Base-by-base conservation (phyloP, 2,888 invertebrate genomes). In the Drosophila paramelanica region DNA sequence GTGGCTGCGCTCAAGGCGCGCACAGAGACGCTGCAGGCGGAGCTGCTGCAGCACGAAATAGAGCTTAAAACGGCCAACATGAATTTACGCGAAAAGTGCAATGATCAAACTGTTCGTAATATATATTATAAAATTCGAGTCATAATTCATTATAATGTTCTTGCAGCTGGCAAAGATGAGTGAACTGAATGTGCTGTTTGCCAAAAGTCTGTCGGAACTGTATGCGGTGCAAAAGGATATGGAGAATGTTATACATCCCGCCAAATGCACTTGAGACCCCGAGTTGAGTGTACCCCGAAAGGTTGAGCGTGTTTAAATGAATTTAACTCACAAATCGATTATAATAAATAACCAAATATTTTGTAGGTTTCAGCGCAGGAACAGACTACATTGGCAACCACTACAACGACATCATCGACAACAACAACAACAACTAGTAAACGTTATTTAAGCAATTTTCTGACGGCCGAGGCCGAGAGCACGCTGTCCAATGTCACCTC, bases 21-120 rank as follows among this genome's bases (percentile, higher is more conserved):
- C 90, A 96, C 96, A 27, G 97, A 97, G 81, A 95, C 96, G 82
- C 93, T 97, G 66, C 97, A 97, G 91, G 94, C 95, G 14, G 97
- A 98, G 90, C 91, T 97, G 55, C 95, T 96, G 89, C 95, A 94
- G 90, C 97, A 97, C 93, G 97, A 96, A 90, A 95, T 96, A 69
- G 98, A 98, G 93, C 93, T 97, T 60, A 95, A 95, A 91, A 93
- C 94, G 78, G 92, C 92, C 38, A 93, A 92, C 68, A 83, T 85
- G 69, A 92, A 89, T 81, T 82, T 92, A 50, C 90, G 91, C 45
- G 93, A 93, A 61, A 92, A 93, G 79, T 90, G 87, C 81, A 97
- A 96, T 93, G 95, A 96, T 84, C 97, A 97, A 93, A 94, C 97
- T 88, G 96, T 97, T 78, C 74, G 73, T 70, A 5, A 38, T 14